phyloP scores from a whole-genome alignment of 2,797 vertebrate genomes.

The Erethizon dorsatum region DNA sequence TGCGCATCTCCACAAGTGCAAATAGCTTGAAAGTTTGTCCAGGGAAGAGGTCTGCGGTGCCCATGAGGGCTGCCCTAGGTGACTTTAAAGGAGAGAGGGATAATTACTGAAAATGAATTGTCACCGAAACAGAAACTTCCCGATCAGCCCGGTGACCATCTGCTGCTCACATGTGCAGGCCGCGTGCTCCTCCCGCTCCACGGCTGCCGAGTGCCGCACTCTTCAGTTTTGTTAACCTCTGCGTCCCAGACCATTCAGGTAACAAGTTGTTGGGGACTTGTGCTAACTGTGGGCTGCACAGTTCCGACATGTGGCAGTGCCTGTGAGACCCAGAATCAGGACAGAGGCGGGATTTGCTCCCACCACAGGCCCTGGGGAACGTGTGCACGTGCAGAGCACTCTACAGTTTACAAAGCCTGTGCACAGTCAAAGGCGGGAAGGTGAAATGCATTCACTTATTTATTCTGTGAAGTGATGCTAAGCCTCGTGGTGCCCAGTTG shows the following conservation, averaged over 20 bases:
- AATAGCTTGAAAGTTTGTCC: slow-evolving; percentile 93
- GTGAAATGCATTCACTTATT: not conserved
- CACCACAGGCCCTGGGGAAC: not conserved
- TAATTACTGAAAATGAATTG: slow-evolving; percentile 97
- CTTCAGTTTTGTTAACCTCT: slow-evolving; percentile 70
- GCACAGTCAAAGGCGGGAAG: not conserved
- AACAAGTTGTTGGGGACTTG: slow-evolving; percentile 36
- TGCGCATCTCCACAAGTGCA: slow-evolving; percentile 94
- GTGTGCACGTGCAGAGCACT: not conserved
- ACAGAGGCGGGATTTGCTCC: not conserved
- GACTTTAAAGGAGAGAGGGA: slow-evolving; percentile 94
- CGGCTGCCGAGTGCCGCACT: rapidly evolving
- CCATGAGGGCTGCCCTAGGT: slow-evolving; percentile 94
- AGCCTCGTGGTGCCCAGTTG: not conserved
- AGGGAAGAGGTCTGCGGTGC: slow-evolving; percentile 91
- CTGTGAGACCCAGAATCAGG: not conserved
- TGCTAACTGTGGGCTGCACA: not conserved
- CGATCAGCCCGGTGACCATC: slow-evolving; percentile 89
- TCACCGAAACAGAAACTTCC: slow-evolving; percentile 93
- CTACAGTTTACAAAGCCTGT: not conserved
- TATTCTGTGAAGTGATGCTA: slow-evolving; percentile 7
- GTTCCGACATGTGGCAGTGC: not conserved
- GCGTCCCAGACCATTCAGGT: slow-evolving; percentile 57
- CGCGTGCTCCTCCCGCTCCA: not conserved
- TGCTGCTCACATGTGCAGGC: slow-evolving; percentile 91